Evolutionary conservation across 1,140 invertebrate species (phyloP).

Genomic region (Ericerus pela): DNA sequence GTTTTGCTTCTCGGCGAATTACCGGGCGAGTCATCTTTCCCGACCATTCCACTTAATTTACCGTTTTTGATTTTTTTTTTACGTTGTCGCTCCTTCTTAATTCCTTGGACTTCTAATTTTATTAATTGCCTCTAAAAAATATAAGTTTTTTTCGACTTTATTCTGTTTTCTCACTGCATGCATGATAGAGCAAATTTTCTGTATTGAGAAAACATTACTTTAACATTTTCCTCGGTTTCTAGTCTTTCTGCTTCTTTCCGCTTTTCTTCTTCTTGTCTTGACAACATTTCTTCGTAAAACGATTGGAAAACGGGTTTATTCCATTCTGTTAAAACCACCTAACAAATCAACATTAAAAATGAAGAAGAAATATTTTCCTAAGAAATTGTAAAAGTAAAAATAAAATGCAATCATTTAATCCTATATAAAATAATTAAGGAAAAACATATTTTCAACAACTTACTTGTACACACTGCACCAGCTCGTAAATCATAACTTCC

Average conservation of each 20-base stretch:
- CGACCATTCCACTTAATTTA: too few species aligned
- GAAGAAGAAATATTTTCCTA: not conserved
- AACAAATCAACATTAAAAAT: constrained; percentile 20
- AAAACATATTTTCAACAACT: not conserved
- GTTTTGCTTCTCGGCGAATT: too few species aligned
- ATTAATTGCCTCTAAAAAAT: constrained; percentile 4
- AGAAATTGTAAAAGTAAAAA: constrained; percentile 3
- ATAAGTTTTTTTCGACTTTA: not conserved
- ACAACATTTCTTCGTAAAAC: constrained; percentile 72
- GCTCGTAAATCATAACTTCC: constrained; percentile 61
- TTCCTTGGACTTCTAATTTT: not conserved
- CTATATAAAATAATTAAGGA: not conserved
- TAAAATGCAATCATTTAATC: not conserved
- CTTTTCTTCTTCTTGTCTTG: constrained; percentile 42
- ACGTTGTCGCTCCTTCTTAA: not conserved
- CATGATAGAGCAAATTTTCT: not conserved
- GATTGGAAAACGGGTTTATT: constrained; percentile 57
- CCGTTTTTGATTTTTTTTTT: not conserved
- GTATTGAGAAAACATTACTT: constrained; percentile 28
- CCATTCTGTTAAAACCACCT: constrained; percentile 50
- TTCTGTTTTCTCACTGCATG: not conserved
- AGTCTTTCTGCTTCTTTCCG: constrained; percentile 41
- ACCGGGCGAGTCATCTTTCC: too few species aligned
- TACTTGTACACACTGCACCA: constrained; percentile 47
- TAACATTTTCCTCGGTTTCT: constrained; percentile 42